Evolutionary conservation across 2,797 vertebrate genomes (phyloP).

Genomic region (Falco naumanni): DNA sequence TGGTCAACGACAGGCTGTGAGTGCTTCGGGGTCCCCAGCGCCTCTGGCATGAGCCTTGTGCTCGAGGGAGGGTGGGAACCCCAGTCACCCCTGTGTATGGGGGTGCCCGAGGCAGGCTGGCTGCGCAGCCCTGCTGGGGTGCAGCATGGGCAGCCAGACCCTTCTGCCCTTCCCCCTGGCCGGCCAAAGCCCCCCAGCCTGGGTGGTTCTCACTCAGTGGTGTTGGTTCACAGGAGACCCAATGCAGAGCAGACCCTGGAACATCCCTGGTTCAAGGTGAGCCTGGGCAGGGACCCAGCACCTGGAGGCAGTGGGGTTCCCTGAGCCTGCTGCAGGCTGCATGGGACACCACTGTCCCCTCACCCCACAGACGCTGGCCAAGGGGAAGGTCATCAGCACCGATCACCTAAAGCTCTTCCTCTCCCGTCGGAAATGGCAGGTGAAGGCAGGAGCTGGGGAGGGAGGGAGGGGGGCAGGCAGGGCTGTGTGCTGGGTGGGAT

Average conservation of each 20-base stretch:
- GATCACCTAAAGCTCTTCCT: constrained; percentile 93
- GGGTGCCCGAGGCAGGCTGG: background rate
- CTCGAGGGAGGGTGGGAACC: background rate
- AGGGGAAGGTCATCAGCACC: constrained; percentile 89
- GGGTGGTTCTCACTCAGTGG: background rate
- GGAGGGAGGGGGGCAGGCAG: background rate
- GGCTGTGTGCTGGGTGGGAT: background rate
- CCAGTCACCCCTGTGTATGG: rapidly evolving
- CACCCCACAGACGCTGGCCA: constrained; percentile 84
- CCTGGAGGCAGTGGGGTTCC: rapidly evolving
- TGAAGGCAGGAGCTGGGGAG: constrained; percentile 58
- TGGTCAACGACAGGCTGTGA: constrained; percentile 94
- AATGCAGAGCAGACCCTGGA: constrained; percentile 90
- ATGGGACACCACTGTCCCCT: background rate
- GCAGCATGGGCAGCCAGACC: background rate
- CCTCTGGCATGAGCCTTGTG: background rate
- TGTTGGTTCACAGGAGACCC: constrained; percentile 85
- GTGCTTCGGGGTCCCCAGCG: constrained; percentile 30
- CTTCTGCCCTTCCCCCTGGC: background rate
- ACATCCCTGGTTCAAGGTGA: constrained; percentile 98
- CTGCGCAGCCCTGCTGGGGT: background rate
- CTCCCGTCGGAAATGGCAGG: constrained; percentile 97
- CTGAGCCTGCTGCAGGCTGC: background rate
- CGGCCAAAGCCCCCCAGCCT: background rate
- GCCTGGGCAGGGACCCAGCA: background rate